A percentile compares a stretch with the other conserved stretches of the same genome.
These are phyloP conservation scores for Tholera decimalis DNA, from an alignment of 2,888 invertebrate genomes.

Conservation along the genomic window DNA sequence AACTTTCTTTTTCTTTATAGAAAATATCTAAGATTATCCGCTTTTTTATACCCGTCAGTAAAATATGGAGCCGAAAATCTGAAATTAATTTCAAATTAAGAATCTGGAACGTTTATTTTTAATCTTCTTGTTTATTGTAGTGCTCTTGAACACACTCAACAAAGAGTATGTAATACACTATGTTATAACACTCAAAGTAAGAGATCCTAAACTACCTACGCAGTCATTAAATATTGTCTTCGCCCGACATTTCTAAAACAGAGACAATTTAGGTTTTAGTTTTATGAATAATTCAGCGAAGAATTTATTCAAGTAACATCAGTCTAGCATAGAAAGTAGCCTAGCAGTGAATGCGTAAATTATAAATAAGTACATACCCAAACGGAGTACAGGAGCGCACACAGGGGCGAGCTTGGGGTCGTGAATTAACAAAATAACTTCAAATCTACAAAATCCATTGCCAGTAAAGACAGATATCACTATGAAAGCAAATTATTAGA, in stretches of 20 bases:
- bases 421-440: constrained; percentile 35
- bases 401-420: constrained; percentile 12
- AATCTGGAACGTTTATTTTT: not conserved
- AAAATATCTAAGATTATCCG: not conserved
- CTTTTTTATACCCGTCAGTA: not conserved
- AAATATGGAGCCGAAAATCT: not conserved
- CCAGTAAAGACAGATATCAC: constrained; percentile 9
- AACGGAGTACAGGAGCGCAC: constrained; percentile 14
- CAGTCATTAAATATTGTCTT: constrained; percentile 19
- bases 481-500: constrained; percentile 6
- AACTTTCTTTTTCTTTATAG: not conserved
- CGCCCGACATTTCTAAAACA: constrained; percentile 30
- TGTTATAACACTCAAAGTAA: too few relatives aligned
- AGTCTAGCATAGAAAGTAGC: constrained; percentile 44
- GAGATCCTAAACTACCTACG: constrained; percentile 8
- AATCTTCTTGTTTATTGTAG: not conserved
- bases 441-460: constrained; percentile 14
- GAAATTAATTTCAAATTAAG: constrained; percentile 4
- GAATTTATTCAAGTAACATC: constrained; percentile 45
- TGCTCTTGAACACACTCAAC: not conserved
- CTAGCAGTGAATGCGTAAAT: constrained; percentile 37
- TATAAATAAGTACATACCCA: constrained; percentile 40
- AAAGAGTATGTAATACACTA: too few relatives aligned
- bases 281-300: constrained; percentile 51
- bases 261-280: constrained; percentile 27